Conservation (phyloP, 2,113 vertebrate species). For the Phalacrocorax brasilianus region DNA sequence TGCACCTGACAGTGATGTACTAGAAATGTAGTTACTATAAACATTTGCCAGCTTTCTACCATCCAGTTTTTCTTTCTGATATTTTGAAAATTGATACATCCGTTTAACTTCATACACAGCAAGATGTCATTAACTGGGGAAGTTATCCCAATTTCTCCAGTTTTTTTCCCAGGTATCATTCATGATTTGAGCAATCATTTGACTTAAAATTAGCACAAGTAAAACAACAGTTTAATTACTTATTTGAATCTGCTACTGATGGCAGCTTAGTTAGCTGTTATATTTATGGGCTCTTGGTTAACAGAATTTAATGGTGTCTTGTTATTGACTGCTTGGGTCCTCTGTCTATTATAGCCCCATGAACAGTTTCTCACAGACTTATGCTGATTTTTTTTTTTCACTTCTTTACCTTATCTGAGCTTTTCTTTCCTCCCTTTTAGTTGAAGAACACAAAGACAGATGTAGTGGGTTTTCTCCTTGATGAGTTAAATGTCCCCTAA, state of each 20-base stretch:
- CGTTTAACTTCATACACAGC: background rate
- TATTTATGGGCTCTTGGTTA: background rate
- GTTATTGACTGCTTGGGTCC: background rate
- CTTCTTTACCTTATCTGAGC: background rate
- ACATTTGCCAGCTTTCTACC: background rate
- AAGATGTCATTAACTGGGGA: background rate
- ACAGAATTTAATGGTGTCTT: background rate
- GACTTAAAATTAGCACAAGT: background rate
- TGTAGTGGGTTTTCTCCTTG: background rate
- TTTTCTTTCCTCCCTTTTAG: background rate
- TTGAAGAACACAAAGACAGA: background rate
- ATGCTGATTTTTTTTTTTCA: background rate
- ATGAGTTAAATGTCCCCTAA: background rate
- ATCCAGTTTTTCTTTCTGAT: background rate
- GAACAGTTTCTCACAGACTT: background rate
- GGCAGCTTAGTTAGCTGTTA: background rate
- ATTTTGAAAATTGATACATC: background rate
- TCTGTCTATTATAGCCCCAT: background rate
- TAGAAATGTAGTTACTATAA: background rate
- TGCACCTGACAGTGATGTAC: background rate
- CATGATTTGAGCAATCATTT: background rate
- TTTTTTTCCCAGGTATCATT: background rate
- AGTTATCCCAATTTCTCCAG: background rate
- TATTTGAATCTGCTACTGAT: background rate
- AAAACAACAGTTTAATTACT: background rate